These are phyloP conservation scores for Psephotus haematonotus DNA, from an alignment of 2,113 vertebrate species.

Conservation along the genomic window DNA sequence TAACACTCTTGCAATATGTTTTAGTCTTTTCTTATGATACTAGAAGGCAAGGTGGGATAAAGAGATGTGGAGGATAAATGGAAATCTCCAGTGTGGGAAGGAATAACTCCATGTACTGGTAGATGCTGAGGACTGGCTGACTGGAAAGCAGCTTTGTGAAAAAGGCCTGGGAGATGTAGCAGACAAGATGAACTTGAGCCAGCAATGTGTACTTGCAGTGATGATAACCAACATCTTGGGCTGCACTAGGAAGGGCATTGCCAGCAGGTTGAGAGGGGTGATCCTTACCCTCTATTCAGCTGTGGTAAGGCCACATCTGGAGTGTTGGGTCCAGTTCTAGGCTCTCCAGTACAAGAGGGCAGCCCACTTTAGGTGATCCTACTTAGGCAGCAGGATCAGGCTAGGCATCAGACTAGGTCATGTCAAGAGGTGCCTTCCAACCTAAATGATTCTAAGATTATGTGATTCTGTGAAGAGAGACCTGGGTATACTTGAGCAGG, in stretches of 20 bases:
- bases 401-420: background rate
- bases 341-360: background rate
- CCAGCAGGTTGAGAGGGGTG: background rate
- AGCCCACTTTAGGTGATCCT: background rate
- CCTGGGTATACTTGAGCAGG: background rate
- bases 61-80: background rate
- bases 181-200: background rate
- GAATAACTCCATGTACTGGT: background rate
- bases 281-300: background rate
- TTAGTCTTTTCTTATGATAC: background rate
- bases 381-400: accelerated
- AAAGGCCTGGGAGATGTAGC: background rate
- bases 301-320: background rate
- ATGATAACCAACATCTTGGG: background rate
- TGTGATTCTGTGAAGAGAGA: background rate
- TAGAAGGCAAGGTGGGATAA: background rate
- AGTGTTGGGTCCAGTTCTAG: background rate
- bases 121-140: background rate
- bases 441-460: background rate
- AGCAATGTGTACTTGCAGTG: background rate
- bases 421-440: background rate
- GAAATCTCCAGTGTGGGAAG: background rate
- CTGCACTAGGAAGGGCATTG: background rate
- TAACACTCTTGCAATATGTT: background rate
- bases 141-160: background rate